Percentiles rank a stretch among this genome's conserved stretches.
Conservation (phyloP, 2,113 vertebrate genomes). For the Pseudorectes ferrugineus region DNA sequence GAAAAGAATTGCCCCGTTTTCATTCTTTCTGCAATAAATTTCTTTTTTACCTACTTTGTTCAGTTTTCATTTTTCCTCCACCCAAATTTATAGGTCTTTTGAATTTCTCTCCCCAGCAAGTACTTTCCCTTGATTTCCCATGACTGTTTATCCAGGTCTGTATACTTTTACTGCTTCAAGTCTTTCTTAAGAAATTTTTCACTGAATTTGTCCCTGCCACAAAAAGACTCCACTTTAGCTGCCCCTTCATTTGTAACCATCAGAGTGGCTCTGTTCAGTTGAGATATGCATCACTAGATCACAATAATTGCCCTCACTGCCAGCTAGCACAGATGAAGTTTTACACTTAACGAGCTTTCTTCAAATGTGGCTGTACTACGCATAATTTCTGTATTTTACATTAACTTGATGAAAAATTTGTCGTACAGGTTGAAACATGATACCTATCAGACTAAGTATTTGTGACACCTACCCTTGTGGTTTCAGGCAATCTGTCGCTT, state of each 20-base stretch:
- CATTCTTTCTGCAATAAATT: not conserved
- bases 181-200: not conserved
- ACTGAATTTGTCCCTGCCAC: not conserved
- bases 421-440: not conserved
- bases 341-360: not conserved
- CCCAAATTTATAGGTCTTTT: not conserved
- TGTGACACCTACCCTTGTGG: not conserved
- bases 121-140: not conserved
- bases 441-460: not conserved
- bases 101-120: rapidly evolving
- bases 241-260: not conserved
- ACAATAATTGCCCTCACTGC: not conserved
- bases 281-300: not conserved
- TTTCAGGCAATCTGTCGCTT: not conserved
- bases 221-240: not conserved
- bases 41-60: not conserved
- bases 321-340: not conserved
- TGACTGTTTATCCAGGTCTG: not conserved
- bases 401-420: not conserved
- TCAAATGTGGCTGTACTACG: not conserved
- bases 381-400: not conserved
- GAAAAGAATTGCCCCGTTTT: not conserved
- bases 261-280: not conserved
- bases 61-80: not conserved
- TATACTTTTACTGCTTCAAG: not conserved